Percentiles rank a stretch among this genome's conserved stretches.
phyloP scores from a whole-genome alignment of 2,113 vertebrate species.

The Tachycineta bicolor region DNA sequence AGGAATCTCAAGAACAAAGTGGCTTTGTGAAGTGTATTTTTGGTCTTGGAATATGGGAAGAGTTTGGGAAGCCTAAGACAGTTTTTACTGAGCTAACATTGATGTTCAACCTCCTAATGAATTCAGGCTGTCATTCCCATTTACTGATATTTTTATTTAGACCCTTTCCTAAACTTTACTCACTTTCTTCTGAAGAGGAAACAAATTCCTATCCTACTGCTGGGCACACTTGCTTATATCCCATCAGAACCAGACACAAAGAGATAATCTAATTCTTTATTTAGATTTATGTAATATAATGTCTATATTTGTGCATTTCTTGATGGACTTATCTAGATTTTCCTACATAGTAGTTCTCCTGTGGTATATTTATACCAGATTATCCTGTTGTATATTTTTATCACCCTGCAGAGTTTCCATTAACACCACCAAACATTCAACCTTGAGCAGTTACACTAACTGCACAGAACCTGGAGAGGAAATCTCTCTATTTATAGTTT shows the following conservation, averaged over 20 bases:
- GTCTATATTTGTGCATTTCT: background rate
- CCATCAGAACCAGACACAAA: background rate
- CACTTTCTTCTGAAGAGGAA: background rate
- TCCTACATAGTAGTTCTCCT: background rate
- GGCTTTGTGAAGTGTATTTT: background rate
- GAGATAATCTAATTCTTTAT: background rate
- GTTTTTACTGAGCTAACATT: background rate
- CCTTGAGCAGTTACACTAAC: background rate
- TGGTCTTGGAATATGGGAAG: background rate
- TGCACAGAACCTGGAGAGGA: background rate
- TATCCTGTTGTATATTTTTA: background rate
- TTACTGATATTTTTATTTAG: background rate
- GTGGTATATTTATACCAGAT: background rate
- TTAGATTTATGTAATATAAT: background rate
- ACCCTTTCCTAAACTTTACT: background rate
- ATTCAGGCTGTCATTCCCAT: background rate
- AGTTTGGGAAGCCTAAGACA: background rate
- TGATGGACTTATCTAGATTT: background rate
- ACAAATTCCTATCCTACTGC: background rate
- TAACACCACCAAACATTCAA: background rate
- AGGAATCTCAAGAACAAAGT: background rate
- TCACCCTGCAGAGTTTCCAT: background rate
- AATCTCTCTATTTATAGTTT: conserved; percentile 10
- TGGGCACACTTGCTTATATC: background rate
- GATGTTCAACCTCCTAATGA: background rate